Evolutionary conservation across 2,113 vertebrate species (phyloP), one percentile per base, ranked within the genome.

Genomic region (Lepus europaeus): DNA sequence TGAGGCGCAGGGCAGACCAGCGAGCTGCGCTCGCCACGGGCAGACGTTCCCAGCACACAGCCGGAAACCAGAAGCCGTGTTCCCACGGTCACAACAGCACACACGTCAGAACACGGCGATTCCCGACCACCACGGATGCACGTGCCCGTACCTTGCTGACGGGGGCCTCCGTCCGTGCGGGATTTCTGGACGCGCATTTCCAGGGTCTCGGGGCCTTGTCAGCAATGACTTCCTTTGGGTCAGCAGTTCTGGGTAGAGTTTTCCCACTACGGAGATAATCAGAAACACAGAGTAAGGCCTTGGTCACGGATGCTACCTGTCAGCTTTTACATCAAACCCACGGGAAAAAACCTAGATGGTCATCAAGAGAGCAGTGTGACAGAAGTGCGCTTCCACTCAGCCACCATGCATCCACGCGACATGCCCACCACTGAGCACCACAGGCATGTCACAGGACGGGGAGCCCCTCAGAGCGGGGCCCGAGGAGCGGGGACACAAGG

Each of bases 251-350:
- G 2, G 8, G 17, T 68, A 8, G 1, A 20, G 17, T 79, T 68
- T 53, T 36, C 11, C n/a, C 22, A 27, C 85, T 93, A n/a, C 82
- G 49, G 56, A 95, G 77, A 96, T 19, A 95, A 91, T 63, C 27
- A 85, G 69, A 95, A 77, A 89, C 25, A 70, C 1, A 64, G 23
- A 59, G 27, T 84, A 12, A 91, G 79, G 70, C 82, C 90, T 33
- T 73, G 45, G 31, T 45, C 51, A 29, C 53, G 8, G 27, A 70
- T 29, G 1, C 63, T 88, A 78, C 77, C 3, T 64, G 3, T 49
- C 64, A 79, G 69, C 63, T 86, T 82, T 82, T 25, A 64, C 9
- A 33, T 77, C 33, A 68, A 45, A 85, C 14, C 45, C 20, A 25
- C 9, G 22, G 6, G 16, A 31, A 20, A 22, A 45, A 14, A 19